Evolutionary conservation across 2,888 invertebrate species (phyloP), one percentile per base, ranked within the genome.

Genomic region (Apocheima hispidaria): DNA sequence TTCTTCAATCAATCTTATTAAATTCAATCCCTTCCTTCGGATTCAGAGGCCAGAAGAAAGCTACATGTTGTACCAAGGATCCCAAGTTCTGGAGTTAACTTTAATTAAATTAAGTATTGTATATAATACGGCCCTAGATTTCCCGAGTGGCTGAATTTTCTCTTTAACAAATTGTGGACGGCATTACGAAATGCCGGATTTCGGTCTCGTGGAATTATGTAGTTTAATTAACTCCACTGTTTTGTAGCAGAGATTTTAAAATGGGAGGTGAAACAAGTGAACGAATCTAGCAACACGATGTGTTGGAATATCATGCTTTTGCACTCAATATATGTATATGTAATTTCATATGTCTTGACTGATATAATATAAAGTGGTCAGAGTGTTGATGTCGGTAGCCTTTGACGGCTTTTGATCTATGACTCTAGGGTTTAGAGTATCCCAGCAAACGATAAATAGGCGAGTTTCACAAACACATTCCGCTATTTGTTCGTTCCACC

Each of bases 91-190:
- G n/a, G n/a, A 70, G 63, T 72, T 68, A 66, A 59, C 54, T 70
- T 73, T 72, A 72, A 77, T 75, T 75, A 74, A 78, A 71, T 75
- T 73, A 70, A 75, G 70, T 74, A 69, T 66, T 50, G 53, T 57
- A 67, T 61, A 55, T 60, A 60, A 68, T 55, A 55, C 49, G 53
- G 58, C 54, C 52, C 60, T 50, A 68, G 72, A 77, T 78, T 76
- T 73, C 72, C 69, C 72, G 26, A 43, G 69, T 52, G 74, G 60
- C 57, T 64, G 54, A 66, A 44, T 60, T 63, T 63, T 56, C 56
- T 55, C 52, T 56, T 55, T 57, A 64, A 49, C 63, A 53, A 54
- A 58, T 64, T 64, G 55, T 52, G 60, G 56, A 43, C 38, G 48
- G 63, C 38, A 36, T 50, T 60, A 53, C 38, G 36, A 52, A 61